Evolutionary conservation across 2,888 invertebrate genomes (phyloP).

Genomic region (Catocala sponsa): DNA sequence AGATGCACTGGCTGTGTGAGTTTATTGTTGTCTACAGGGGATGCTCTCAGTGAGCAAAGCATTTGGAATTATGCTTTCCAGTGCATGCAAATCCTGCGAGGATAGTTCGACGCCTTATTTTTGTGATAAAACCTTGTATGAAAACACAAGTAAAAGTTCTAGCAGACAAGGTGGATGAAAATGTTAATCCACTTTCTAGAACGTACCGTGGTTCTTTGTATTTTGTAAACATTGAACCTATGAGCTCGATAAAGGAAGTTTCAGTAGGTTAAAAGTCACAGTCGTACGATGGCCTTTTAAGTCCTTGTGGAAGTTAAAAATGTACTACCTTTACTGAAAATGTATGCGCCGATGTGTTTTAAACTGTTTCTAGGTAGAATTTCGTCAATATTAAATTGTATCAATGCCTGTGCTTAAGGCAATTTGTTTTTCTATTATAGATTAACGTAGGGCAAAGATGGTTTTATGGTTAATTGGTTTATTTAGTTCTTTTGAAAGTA

Average conservation of each 20-base stretch:
- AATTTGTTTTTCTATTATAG: too few relatives aligned
- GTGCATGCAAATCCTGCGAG: slow-evolving; percentile 57
- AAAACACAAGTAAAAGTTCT: not conserved
- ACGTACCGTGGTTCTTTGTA: not conserved
- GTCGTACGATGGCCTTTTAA: slow-evolving; percentile 27
- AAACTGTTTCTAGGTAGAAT: too few relatives aligned
- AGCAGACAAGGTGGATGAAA: slow-evolving; percentile 1
- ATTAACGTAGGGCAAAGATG: too few relatives aligned
- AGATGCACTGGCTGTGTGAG: slow-evolving; percentile 67
- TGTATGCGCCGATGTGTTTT: not conserved
- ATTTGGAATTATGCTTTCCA: slow-evolving; percentile 64
- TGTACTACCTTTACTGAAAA: slow-evolving; percentile 12
- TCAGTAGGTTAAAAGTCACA: slow-evolving; percentile 28
- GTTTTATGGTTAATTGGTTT: too few relatives aligned
- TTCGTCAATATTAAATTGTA: too few relatives aligned
- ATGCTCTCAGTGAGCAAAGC: slow-evolving; percentile 65
- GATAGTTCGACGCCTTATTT: slow-evolving; percentile 35
- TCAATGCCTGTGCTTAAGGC: too few relatives aligned
- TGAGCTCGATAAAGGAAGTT: slow-evolving; percentile 22
- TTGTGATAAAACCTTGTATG: slow-evolving; percentile 19
- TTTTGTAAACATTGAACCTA: slow-evolving; percentile 8
- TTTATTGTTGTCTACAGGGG: slow-evolving; percentile 69
- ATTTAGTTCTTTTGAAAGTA: too few relatives aligned
- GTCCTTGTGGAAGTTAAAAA: slow-evolving; percentile 11
- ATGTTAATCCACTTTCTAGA: not conserved